A percentile compares a stretch with the other conserved stretches of the same genome.
These are phyloP conservation scores for Hozukius guyotensis DNA, from an alignment of 2,797 vertebrate genomes.

Conservation along the genomic window DNA sequence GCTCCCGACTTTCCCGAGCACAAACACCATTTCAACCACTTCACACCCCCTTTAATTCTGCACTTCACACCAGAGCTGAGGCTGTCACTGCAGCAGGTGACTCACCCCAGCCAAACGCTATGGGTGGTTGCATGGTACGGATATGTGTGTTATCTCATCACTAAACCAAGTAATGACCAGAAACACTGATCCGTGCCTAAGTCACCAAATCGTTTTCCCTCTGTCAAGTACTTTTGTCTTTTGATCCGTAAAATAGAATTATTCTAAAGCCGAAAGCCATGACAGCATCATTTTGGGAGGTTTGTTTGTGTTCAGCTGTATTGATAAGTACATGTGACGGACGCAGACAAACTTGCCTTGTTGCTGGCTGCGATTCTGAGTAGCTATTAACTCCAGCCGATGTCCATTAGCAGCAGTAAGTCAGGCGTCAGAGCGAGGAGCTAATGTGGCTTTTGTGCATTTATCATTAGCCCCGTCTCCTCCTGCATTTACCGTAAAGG, in stretches of 20 bases:
- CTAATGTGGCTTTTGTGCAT: constrained; percentile 75
- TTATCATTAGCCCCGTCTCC: constrained; percentile 71
- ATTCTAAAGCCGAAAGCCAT: neutral
- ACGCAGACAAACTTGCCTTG: constrained; percentile 49
- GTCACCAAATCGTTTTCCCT: neutral
- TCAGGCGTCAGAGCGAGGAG: constrained; percentile 72
- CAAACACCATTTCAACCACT: constrained; percentile 25
- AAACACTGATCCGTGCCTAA: neutral
- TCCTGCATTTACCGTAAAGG: constrained; percentile 77
- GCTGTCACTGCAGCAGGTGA: constrained; percentile 48
- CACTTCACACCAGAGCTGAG: constrained; percentile 44
- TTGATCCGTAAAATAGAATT: neutral
- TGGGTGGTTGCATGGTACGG: neutral
- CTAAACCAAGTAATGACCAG: constrained; percentile 10
- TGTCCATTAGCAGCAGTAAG: constrained; percentile 78
- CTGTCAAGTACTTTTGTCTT: neutral
- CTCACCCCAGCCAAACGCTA: constrained; percentile 36
- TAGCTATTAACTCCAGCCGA: constrained; percentile 70
- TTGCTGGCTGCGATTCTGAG: constrained; percentile 59
- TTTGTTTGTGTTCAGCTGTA: constrained; percentile 38
- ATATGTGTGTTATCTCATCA: constrained; percentile 5
- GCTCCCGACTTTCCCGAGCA: neutral
- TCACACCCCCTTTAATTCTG: constrained; percentile 38
- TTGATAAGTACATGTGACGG: constrained; percentile 48
- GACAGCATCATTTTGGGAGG: neutral